These are phyloP conservation scores for Vicugna pacos DNA, from an alignment of 2,113 vertebrate genomes.

Conservation along the genomic window DNA sequence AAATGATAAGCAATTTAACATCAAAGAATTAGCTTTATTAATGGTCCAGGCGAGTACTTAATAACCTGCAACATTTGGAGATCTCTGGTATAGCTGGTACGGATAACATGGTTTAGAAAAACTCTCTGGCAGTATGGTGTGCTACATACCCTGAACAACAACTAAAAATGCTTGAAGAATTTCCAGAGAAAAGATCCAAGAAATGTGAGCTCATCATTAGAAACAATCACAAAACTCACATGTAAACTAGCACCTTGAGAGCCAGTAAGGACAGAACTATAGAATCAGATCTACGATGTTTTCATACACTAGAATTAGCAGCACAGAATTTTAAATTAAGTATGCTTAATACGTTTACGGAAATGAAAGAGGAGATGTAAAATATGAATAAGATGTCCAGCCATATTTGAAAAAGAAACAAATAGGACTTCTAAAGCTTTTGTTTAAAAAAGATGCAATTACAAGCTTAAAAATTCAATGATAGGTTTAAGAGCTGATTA, in stretches of 20 bases:
- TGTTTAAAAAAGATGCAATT: not conserved
- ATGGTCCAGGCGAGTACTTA: not conserved
- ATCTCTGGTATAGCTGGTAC: not conserved
- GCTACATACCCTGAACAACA: not conserved
- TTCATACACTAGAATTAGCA: not conserved
- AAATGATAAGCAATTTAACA: not conserved
- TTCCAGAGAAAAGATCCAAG: not conserved
- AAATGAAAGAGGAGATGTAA: not conserved
- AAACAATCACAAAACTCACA: not conserved
- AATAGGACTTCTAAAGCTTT: not conserved
- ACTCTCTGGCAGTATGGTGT: not conserved
- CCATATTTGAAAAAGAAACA: not conserved
- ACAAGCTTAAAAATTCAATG: slow-evolving; percentile 23
- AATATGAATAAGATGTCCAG: not conserved
- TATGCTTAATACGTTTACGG: not conserved
- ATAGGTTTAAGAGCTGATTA: not conserved
- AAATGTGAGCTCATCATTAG: not conserved
- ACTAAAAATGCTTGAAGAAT: not conserved
- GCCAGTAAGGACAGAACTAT: not conserved
- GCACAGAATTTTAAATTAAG: not conserved
- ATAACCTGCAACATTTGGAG: not conserved
- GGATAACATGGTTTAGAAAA: not conserved
- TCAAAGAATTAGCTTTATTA: not conserved
- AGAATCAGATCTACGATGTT: not conserved
- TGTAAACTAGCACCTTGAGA: not conserved